phyloP scores from a whole-genome alignment of 2,113 vertebrate genomes.

The Tapirus terrestris region DNA sequence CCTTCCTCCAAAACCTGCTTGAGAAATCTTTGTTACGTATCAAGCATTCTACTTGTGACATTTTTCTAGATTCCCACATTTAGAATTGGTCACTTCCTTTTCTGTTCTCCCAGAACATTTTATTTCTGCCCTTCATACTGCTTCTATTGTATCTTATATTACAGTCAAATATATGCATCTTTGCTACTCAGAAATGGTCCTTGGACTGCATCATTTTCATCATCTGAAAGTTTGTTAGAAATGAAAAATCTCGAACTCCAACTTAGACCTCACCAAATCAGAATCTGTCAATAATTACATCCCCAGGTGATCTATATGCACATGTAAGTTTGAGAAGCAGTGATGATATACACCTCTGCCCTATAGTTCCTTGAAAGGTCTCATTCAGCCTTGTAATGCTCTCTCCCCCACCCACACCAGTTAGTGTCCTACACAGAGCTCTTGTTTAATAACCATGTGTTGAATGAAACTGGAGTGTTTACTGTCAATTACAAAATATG shows the following conservation, averaged over 20 bases:
- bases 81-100: not conserved
- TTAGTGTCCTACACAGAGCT: not conserved
- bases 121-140: not conserved
- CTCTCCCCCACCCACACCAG: not conserved
- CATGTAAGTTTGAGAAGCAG: not conserved
- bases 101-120: not conserved
- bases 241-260: not conserved
- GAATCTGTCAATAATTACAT: not conserved
- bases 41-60: not conserved
- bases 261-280: not conserved
- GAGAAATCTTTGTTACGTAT: not conserved
- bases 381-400: not conserved
- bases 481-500: not conserved
- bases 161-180: not conserved
- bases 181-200: not conserved
- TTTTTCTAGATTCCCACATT: not conserved
- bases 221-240: not conserved
- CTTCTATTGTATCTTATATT: not conserved
- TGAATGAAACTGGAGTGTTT: not conserved
- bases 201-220: not conserved
- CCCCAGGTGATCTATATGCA: not conserved
- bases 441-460: not conserved
- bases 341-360: not conserved
- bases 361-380: not conserved
- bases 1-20: not conserved